Conservation (phyloP, 2,888 invertebrate genomes). For the Drosophila merina region DNA sequence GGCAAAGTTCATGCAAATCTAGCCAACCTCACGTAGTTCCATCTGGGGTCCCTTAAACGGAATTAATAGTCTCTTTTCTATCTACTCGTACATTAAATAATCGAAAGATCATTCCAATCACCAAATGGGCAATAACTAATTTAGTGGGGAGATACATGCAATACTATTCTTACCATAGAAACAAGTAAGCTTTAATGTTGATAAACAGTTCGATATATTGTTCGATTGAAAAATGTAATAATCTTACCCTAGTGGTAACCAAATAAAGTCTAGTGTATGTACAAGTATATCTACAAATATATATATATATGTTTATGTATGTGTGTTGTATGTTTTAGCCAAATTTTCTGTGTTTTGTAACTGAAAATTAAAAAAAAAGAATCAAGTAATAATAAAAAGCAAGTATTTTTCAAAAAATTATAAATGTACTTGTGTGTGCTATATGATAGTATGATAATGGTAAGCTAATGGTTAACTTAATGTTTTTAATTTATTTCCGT, state of each 20-base stretch:
- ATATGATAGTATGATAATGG: slow-evolving; percentile 43
- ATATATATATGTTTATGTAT: slow-evolving; percentile 61
- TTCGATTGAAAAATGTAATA: slow-evolving; percentile 61
- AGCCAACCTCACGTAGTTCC: slow-evolving; percentile 46
- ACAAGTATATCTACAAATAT: slow-evolving; percentile 36
- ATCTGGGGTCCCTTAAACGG: slow-evolving; percentile 27
- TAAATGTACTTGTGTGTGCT: slow-evolving; percentile 33
- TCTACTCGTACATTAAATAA: slow-evolving; percentile 22
- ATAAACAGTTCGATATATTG: slow-evolving; percentile 24
- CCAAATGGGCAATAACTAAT: slow-evolving; percentile 58
- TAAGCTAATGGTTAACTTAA: slow-evolving; percentile 27
- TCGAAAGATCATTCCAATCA: slow-evolving; percentile 63
- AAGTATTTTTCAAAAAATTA: slow-evolving; percentile 63
- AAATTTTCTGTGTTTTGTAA: slow-evolving; percentile 76
- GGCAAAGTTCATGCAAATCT: slow-evolving; percentile 70
- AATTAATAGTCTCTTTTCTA: slow-evolving; percentile 35
- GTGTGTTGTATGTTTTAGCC: slow-evolving; percentile 77
- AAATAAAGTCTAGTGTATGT: slow-evolving; percentile 62
- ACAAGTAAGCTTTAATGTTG: slow-evolving; percentile 68
- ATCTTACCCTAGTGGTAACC: slow-evolving; percentile 56
- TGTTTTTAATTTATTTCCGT: slow-evolving; percentile 25
- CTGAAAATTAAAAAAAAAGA: slow-evolving; percentile 55
- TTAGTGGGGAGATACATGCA: slow-evolving; percentile 65
- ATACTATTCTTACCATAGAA: slow-evolving; percentile 58
- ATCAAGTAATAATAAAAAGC: slow-evolving; percentile 37